Conservation (phyloP, 2,113 vertebrate genomes). For the Heloderma charlesbogerti region DNA sequence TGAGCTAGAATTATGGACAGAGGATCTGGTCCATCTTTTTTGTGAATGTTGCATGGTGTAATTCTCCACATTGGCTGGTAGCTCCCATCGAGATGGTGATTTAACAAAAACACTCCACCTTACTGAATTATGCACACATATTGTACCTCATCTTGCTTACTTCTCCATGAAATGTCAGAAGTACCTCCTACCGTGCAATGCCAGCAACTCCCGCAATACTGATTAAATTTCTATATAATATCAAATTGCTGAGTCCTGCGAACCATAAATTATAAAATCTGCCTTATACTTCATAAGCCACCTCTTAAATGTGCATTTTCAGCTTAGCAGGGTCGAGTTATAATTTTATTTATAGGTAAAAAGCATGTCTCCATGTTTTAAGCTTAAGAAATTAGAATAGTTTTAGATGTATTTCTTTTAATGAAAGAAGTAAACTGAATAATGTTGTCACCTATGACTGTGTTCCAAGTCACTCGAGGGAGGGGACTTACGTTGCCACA, state of each 20-base stretch:
- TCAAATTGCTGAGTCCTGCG: conserved; percentile 75
- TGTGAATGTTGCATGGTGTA: conserved; percentile 47
- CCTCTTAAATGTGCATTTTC: conserved; percentile 71
- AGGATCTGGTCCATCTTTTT: conserved; percentile 37
- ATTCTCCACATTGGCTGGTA: conserved; percentile 58
- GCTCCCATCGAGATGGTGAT: conserved; percentile 66
- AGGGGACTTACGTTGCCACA: conserved; percentile 43
- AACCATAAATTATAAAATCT: conserved; percentile 82
- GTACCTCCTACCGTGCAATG: conserved; percentile 78
- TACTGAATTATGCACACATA: conserved; percentile 74
- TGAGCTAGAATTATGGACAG: not conserved
- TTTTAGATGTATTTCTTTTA: conserved; percentile 33
- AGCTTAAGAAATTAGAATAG: conserved; percentile 25
- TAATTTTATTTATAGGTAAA: conserved; percentile 63
- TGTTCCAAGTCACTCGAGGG: conserved; percentile 31
- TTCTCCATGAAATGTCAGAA: conserved; percentile 83
- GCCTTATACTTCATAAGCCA: conserved; percentile 74
- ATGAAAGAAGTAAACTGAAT: conserved; percentile 37
- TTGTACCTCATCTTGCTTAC: conserved; percentile 74
- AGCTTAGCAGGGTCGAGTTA: conserved; percentile 41
- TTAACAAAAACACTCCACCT: conserved; percentile 61
- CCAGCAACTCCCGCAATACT: conserved; percentile 76
- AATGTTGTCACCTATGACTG: conserved; percentile 47
- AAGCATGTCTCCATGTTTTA: conserved; percentile 37
- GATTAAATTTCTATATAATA: conserved; percentile 82